These are phyloP conservation scores for Gavialis gangeticus DNA, from an alignment of 2,113 vertebrate genomes.

Conservation along the genomic window DNA sequence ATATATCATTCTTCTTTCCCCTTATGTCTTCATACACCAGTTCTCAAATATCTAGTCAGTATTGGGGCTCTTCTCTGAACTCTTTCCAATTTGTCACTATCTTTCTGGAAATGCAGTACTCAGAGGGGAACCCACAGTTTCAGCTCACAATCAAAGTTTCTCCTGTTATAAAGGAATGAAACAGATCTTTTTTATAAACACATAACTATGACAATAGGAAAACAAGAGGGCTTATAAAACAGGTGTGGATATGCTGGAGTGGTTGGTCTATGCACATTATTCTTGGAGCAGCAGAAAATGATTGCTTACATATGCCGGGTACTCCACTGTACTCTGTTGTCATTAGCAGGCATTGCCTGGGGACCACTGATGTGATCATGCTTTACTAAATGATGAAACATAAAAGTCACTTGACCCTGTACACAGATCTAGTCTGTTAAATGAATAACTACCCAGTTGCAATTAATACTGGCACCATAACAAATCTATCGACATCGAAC, in stretches of 20 bases:
- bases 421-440: constrained; percentile 1
- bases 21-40: constrained; percentile 4
- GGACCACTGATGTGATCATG: neutral
- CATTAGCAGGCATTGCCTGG: constrained; percentile 29
- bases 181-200: neutral
- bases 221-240: constrained; percentile 12
- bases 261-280: constrained; percentile 12
- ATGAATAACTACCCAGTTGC: constrained; percentile 45
- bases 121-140: constrained; percentile 3
- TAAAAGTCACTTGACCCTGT: constrained; percentile 43
- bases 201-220: neutral
- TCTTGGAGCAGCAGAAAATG: neutral
- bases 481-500: constrained; percentile 42
- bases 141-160: neutral
- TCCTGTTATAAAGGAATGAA: neutral
- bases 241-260: constrained; percentile 24
- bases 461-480: constrained; percentile 26
- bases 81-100: constrained; percentile 31
- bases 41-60: constrained; percentile 29
- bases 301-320: neutral
- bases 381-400: constrained; percentile 6
- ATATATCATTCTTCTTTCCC: neutral
- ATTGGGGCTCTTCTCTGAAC: constrained; percentile 61
- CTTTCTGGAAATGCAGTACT: neutral
- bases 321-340: neutral